Conservation (phyloP, 2,113 vertebrate genomes). For the Tringa solitaria region DNA sequence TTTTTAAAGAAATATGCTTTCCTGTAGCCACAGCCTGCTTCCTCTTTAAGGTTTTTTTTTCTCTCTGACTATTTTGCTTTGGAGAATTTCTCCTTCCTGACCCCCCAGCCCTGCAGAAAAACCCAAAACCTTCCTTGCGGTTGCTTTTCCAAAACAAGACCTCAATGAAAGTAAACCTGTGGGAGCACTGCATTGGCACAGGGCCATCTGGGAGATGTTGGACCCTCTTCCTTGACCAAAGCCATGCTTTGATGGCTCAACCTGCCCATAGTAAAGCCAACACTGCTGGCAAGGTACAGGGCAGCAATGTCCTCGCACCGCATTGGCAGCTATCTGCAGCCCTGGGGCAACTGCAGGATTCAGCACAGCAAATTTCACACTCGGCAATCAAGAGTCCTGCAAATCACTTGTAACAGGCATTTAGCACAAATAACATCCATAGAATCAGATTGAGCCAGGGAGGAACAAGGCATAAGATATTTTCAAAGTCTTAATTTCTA, state of each 20-base stretch:
- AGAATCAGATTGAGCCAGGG: neutral
- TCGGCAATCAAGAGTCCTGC: fast-evolving
- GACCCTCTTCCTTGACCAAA: neutral
- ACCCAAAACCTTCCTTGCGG: neutral
- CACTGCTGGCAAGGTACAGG: neutral
- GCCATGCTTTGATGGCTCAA: neutral
- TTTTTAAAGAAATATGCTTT: slow-evolving; percentile 58
- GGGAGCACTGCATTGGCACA: fast-evolving
- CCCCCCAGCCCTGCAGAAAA: neutral
- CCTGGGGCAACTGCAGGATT: neutral
- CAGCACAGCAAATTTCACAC: neutral
- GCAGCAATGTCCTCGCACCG: neutral
- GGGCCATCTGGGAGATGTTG: neutral
- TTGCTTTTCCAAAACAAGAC: neutral
- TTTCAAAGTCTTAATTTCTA: neutral
- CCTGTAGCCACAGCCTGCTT: slow-evolving; percentile 35
- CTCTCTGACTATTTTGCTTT: neutral
- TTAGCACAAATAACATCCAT: neutral
- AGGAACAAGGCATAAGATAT: neutral
- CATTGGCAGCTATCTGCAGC: neutral
- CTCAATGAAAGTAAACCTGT: neutral
- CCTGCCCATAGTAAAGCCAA: neutral
- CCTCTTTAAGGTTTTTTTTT: neutral
- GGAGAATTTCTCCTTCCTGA: slow-evolving; percentile 32
- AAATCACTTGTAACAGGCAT: neutral